Evolutionary conservation across 2,888 invertebrate species (phyloP).

Genomic region (Agapostemon virescens): DNA sequence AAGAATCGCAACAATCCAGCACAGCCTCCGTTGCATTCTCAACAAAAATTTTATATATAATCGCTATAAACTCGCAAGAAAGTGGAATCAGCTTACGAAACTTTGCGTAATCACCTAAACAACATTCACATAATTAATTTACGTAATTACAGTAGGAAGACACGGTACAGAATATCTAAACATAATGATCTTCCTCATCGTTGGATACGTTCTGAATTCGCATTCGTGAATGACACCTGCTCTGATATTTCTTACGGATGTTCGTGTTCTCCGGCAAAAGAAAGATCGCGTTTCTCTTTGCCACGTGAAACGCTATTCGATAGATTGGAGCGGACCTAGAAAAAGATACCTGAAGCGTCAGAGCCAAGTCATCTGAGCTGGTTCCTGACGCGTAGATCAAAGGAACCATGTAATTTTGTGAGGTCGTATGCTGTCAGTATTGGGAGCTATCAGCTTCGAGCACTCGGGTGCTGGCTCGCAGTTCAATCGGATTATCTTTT

Average conservation of each 20-base stretch:
- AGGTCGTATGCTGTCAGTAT: slow-evolving; percentile 25
- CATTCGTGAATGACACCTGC: slow-evolving; percentile 18
- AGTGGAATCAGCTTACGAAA: not conserved
- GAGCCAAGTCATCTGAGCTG: slow-evolving; percentile 50
- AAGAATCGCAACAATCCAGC: not conserved
- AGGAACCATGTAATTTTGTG: slow-evolving; percentile 61
- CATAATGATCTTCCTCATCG: slow-evolving; percentile 4
- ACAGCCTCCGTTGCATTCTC: not conserved
- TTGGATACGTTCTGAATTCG: slow-evolving; percentile 2
- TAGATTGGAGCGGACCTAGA: slow-evolving; percentile 34
- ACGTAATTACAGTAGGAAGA: no score
- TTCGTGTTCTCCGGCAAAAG: slow-evolving; percentile 13
- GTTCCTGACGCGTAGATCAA: slow-evolving; percentile 60
- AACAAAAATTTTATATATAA: not conserved
- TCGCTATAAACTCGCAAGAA: not conserved
- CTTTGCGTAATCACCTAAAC: not conserved
- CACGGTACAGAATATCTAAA: not conserved
- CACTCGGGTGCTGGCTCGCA: not conserved
- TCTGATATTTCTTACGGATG: slow-evolving; percentile 21
- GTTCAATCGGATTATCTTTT: not conserved
- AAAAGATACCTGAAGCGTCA: slow-evolving; percentile 59
- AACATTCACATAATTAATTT: no score
- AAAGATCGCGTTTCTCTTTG: slow-evolving; percentile 46
- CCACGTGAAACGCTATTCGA: slow-evolving; percentile 49
- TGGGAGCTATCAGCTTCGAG: slow-evolving; percentile 10